Conservation (phyloP, 2,888 invertebrate genomes). For the Agonopterix alstromeriana region DNA sequence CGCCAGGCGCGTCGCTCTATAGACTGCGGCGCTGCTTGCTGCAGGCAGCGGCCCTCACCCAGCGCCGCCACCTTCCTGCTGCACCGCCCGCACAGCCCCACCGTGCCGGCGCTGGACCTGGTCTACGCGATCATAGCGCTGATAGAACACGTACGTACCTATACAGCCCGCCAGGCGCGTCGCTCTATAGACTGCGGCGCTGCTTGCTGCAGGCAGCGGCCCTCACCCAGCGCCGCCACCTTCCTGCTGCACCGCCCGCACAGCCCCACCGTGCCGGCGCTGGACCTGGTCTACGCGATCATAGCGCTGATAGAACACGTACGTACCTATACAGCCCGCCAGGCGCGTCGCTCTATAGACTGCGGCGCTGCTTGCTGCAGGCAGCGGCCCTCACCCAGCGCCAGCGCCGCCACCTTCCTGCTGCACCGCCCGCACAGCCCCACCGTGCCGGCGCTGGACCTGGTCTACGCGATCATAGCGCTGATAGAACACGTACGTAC, state of each 20-base stretch:
- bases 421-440: constrained; percentile 89
- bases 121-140: constrained; percentile 88
- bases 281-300: constrained; percentile 89
- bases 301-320: constrained; percentile 89
- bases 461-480: constrained; percentile 87
- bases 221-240: constrained; percentile 83
- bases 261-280: constrained; percentile 85
- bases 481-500: too few relatives aligned
- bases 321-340: too few relatives aligned
- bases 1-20: constrained; percentile 90
- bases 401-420: constrained; percentile 88
- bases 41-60: constrained; percentile 79
- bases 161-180: constrained; percentile 90
- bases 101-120: constrained; percentile 88
- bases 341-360: constrained; percentile 93
- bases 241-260: constrained; percentile 91
- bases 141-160: too few relatives aligned
- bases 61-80: constrained; percentile 87
- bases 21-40: constrained; percentile 91
- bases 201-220: constrained; percentile 82
- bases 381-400: constrained; percentile 80
- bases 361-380: constrained; percentile 85
- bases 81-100: constrained; percentile 87
- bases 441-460: constrained; percentile 88
- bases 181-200: constrained; percentile 92